Evolutionary conservation across 2,113 vertebrate species (phyloP).

Genomic region (Istiophorus platypterus): DNA sequence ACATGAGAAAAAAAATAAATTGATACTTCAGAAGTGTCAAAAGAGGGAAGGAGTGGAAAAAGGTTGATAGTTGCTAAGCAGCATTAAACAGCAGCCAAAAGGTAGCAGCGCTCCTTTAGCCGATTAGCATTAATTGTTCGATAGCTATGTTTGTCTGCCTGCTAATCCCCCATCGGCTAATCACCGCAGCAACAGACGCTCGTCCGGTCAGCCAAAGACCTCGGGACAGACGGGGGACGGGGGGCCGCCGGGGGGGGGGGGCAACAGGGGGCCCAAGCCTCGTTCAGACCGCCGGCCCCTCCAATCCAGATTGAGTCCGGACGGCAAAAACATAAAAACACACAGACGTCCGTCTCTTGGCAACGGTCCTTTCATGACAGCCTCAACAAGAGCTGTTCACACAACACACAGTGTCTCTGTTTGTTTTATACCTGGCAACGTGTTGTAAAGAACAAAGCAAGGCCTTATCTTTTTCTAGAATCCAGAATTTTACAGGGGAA

Average conservation of each 20-base stretch:
- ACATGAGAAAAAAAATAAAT: not conserved
- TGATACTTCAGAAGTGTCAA: not conserved
- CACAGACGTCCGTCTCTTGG: too few relatives aligned
- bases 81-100: constrained; percentile 50
- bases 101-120: constrained; percentile 52
- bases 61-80: constrained; percentile 30
- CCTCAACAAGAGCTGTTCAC: too few relatives aligned
- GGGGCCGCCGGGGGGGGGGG: not conserved
- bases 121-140: constrained; percentile 77
- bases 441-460: too few relatives aligned
- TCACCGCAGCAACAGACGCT: constrained; percentile 65
- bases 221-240: constrained; percentile 25
- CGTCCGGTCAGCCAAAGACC: constrained; percentile 64
- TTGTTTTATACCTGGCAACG: too few relatives aligned
- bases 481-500: too few relatives aligned
- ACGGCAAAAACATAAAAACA: too few relatives aligned
- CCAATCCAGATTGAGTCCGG: too few relatives aligned
- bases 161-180: constrained; percentile 74
- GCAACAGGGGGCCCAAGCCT: not conserved
- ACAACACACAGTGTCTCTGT: too few relatives aligned
- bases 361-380: too few relatives aligned
- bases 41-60: not conserved
- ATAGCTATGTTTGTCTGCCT: constrained; percentile 74
- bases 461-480: too few relatives aligned
- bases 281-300: too few relatives aligned